Conservation (phyloP, 1,140 invertebrate genomes). For the Eufriesea mexicana region DNA sequence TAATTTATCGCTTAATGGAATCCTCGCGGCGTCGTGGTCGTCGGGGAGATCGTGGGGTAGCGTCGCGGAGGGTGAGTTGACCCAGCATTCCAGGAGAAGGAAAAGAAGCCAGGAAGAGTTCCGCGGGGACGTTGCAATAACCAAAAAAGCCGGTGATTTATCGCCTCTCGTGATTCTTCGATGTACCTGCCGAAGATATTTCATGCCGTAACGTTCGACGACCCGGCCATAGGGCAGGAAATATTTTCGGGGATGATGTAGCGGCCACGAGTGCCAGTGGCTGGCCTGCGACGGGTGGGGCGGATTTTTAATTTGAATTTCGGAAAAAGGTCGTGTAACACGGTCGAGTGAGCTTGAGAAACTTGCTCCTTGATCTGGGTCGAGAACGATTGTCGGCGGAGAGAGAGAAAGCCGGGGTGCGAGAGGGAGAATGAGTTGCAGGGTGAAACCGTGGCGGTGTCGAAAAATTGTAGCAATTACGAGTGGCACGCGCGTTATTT, state of each 20-base stretch:
- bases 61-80: conserved; percentile 21
- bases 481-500: background rate
- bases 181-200: conserved; percentile 34
- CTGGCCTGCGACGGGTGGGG: background rate
- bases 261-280: background rate
- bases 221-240: background rate
- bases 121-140: conserved; percentile 37
- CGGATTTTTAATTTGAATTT: conserved; percentile 11
- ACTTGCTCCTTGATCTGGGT: conserved; percentile 3
- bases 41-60: conserved; percentile 17
- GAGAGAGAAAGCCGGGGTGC: no score
- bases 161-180: conserved; percentile 37
- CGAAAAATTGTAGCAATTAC: conserved; percentile 28
- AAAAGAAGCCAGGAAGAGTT: conserved; percentile 12
- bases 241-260: background rate
- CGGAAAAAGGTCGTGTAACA: background rate
- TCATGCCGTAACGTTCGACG: conserved; percentile 8
- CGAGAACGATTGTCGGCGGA: background rate
- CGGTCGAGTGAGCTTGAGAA: background rate
- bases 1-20: conserved; percentile 63
- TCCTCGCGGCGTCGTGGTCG: conserved; percentile 17
- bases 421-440: background rate
- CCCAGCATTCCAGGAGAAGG: conserved; percentile 6
- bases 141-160: conserved; percentile 57
- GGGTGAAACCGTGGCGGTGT: background rate